Base-by-base conservation (phyloP, 1,140 invertebrate genomes). In the Oedothorax gibbosus region DNA sequence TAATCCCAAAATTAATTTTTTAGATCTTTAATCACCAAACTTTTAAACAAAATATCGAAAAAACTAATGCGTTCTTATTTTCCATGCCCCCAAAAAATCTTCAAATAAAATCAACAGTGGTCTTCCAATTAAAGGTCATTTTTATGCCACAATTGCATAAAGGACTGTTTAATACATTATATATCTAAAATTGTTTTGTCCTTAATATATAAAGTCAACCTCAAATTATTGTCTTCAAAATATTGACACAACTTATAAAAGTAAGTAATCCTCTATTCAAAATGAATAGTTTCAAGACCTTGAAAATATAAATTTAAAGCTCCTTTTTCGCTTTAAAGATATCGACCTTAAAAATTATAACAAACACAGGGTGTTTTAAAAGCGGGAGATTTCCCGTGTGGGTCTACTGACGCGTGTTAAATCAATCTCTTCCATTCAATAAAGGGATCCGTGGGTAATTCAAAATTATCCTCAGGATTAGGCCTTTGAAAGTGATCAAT, bases 231-330 rank as follows among this genome's bases (percentile, higher is more conserved):
- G 56, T 18, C 53, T 35, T 50, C 12, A 77, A 77, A 57, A 77
- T 65, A 60, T 77, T 79, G 77, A 56, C 68, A 50, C 20, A 79
- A 68, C 64, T 66, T 65, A 79, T 35, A 35, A n/a, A 62, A 77
- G 60, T 60, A 21, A 77, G 51, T 51, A 56, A 51, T 21, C 62
- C 50, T 12, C 56, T 68, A 79, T 79, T 53, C 49, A 68, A 66
- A 79, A 79, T 79, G 77, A 79, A 79, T 79, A 77, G 20, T 35
- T 79, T 79, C 60, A 65, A 77, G 65, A 14, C 57, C 35, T 35
- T 64, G 64, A 68, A 50, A 79, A 53, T 50, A 50, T 18, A 68
- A 68, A 54, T 79, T 79, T 15, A 14, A 68, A 21, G 56, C 35
- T 68, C 77, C 51, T 68, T 65, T 68, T 35, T 54, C 51, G 15